Evolutionary conservation across 2,888 invertebrate species (phyloP).

Genomic region (Sepioteuthis lessoniana): DNA sequence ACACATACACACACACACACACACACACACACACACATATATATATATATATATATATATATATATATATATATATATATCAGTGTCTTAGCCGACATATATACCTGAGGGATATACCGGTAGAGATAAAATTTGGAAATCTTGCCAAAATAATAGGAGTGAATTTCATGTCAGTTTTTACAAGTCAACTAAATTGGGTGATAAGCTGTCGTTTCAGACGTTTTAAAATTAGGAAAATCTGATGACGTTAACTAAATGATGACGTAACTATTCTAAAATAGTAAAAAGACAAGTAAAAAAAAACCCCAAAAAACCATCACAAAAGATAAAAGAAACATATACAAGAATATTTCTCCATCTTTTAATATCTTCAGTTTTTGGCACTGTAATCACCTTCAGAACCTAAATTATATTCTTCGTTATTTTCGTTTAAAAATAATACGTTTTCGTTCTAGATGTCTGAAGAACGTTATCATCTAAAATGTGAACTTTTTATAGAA

Average conservation of each 20-base stretch:
- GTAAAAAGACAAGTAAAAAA: background rate
- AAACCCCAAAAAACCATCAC: no score
- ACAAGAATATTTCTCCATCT: background rate
- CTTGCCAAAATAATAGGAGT: background rate
- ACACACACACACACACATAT: no score
- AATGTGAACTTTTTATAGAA: background rate
- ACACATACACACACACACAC: no score
- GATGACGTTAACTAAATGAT: background rate
- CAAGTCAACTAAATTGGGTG: background rate
- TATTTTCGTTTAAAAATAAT: background rate
- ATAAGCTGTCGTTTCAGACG: background rate
- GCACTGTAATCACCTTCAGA: background rate
- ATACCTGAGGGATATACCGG: background rate
- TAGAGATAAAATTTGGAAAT: background rate
- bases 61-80: constrained; percentile 34
- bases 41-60: background rate
- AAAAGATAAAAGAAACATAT: background rate
- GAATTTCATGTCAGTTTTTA: background rate
- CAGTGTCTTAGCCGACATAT: background rate
- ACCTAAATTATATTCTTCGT: no score
- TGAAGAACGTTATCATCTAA: background rate
- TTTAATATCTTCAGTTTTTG: background rate
- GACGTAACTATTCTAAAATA: background rate
- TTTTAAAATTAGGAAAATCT: background rate
- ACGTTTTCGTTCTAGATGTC: background rate